Evolutionary conservation across 2,888 invertebrate genomes (phyloP), one percentile per base, ranked within the genome.

Genomic region (Rotaria magnacalcarata): DNA sequence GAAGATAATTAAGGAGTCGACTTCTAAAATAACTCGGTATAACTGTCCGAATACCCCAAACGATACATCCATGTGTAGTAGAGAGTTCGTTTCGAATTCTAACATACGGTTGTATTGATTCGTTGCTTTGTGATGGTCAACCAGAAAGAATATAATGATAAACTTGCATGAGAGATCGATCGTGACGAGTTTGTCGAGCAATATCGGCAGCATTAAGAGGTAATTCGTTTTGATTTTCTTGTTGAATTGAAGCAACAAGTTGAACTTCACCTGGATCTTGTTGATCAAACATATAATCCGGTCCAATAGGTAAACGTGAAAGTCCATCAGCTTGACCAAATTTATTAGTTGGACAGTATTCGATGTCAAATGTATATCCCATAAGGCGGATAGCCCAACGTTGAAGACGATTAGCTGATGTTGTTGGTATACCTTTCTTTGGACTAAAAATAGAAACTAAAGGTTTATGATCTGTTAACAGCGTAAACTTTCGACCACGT

Each of bases 401-500:
- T 85, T 89, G 89, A 27, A 90, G 87, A 27, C 89, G 87, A 24
- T 88, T 88, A 27, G 89, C 89, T 14, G 89, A 88, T 85, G 89
- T 87, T 19, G 88, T 86, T 27, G 89, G 89, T 19, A 90, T 87
- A 16, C 88, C 88, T 84, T 74, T 88, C 89, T 89, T 58, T 24
- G 58, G n/a, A 8, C 89, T 88, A 84, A 91, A 90, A 60, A 92
- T 90, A 11, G 88, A 86, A 11, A 88, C 90, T 8, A 92, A 87
- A 0, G 92, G 91, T 87, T 90, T 89, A 87, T 91, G 90, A 87
- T 91, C 91, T 0, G 91, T 91, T 14, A 89, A 75, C 24, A 91
- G 87, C 2, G 90, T 90, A 87, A 92, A 92, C n/a, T 89, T 88
- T 24, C 89, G 88, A 6, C 91, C 91, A 87, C 88, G 90, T 0